Evolutionary conservation across 2,888 invertebrate species (phyloP).

Genomic region (Anthrax anthrax): DNA sequence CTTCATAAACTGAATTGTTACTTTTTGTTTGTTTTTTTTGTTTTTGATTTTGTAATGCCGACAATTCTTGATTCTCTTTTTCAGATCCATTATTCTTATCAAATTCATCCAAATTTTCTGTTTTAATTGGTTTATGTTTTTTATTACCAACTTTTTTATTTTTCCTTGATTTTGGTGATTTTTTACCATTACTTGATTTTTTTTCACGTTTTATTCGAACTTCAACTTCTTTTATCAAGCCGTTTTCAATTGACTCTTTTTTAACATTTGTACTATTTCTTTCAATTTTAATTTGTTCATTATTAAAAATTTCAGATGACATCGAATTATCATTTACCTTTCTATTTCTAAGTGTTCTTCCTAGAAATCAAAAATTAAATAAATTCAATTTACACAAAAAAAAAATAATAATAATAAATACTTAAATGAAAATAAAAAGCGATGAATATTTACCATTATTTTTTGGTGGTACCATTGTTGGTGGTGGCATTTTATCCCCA

Average conservation of each 20-base stretch:
- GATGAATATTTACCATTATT: slow-evolving; percentile 3
- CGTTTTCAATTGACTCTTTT: not conserved
- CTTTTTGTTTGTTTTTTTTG: slow-evolving; percentile 3
- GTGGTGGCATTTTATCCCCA: slow-evolving; percentile 12
- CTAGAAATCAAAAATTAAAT: too few relatives aligned
- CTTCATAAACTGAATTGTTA: slow-evolving; percentile 33
- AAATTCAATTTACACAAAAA: not conserved
- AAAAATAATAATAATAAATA: not conserved
- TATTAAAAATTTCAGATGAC: not conserved
- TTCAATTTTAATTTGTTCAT: too few relatives aligned
- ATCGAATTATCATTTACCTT: too few relatives aligned
- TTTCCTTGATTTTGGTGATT: not conserved
- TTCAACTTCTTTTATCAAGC: not conserved
- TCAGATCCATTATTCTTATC: not conserved
- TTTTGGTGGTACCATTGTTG: slow-evolving; percentile 6
- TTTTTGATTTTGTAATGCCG: slow-evolving; percentile 4
- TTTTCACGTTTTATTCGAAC: not conserved
- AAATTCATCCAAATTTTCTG: slow-evolving; percentile 1
- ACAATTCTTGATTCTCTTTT: slow-evolving; percentile 2
- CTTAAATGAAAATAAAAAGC: slow-evolving; percentile 4
- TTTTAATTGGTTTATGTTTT: slow-evolving; percentile 1
- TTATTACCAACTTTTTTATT: slow-evolving; percentile 4
- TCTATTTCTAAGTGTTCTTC: too few relatives aligned
- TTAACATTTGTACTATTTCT: not conserved
- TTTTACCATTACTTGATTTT: not conserved